Percentiles rank a stretch among this genome's conserved stretches.
Conservation (phyloP, 2,113 vertebrate species). For the Pao palembangensis region DNA sequence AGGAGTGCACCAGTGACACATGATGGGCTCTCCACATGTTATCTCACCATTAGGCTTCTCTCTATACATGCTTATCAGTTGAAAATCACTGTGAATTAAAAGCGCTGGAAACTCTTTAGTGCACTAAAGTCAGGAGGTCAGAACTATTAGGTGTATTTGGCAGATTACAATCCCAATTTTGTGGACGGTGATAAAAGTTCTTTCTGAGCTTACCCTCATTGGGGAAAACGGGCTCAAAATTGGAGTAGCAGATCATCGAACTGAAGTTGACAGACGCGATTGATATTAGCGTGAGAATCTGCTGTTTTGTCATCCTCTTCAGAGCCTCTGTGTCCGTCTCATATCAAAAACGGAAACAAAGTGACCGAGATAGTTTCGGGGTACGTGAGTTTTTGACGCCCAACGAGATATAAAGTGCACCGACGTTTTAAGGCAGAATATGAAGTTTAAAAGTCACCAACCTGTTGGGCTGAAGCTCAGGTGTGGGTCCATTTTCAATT, state of each 20-base stretch:
- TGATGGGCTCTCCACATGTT: background rate
- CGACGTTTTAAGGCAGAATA: background rate
- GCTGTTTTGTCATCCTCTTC: slow-evolving; percentile 72
- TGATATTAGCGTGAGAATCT: slow-evolving; percentile 79
- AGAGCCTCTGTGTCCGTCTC: slow-evolving; percentile 37
- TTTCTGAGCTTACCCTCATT: slow-evolving; percentile 79
- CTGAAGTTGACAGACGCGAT: slow-evolving; percentile 88
- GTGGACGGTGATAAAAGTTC: background rate
- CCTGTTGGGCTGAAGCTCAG: slow-evolving; percentile 29
- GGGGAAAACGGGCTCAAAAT: slow-evolving; percentile 92
- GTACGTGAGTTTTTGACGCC: background rate
- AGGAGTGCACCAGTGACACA: background rate
- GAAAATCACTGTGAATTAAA: no score
- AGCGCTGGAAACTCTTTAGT: no score
- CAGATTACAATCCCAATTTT: background rate
- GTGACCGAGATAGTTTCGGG: background rate
- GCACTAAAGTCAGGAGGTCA: no score
- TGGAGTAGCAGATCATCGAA: slow-evolving; percentile 91
- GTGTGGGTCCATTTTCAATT: slow-evolving; percentile 32
- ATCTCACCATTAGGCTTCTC: no score
- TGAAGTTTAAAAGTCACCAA: slow-evolving; percentile 17
- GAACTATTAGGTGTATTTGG: background rate
- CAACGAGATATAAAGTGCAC: background rate
- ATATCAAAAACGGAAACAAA: slow-evolving; percentile 5
- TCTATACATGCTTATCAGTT: no score